Evolutionary conservation across 2,888 invertebrate genomes (phyloP), one percentile per base, ranked within the genome.

Genomic region (Pyrrhosoma nymphula): DNA sequence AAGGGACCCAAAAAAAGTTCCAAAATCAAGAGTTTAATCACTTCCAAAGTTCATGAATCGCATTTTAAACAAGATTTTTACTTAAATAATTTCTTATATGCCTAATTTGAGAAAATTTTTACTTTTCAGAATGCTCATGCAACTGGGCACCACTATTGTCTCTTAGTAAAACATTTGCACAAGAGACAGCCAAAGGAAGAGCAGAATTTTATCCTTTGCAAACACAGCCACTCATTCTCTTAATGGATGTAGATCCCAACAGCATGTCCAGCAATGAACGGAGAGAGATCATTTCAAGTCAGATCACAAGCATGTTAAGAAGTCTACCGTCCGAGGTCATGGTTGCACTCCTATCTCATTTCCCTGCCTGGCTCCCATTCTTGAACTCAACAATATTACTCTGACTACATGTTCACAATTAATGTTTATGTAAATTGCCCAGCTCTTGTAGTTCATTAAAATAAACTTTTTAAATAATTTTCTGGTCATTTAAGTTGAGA

Each of bases 141-240:
- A 47, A 20, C 18, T 93, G 47, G 69, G 20, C n/a, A 63, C 16
- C 69, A 16, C 39, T 93, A 69, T 26, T 69, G 47, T 69, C 93
- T 47, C 47, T 93, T 18, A 35, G 63, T 12, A 69, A 63, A 39
- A 47, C 63, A 47, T 93, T 93, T 69, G 93, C 93, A 47, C 63
- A 60, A 47, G 93, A 93, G 47, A 93, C 93, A 39, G 69, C 93
- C n/a, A 63, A 93, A 47, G 69, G 75, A 69, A 93, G 69, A n/a
- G 47, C 55, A 69, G 69, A 23, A 75, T 93, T 93, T 75, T 93
- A 93, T n/a, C 93, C 93, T n/a, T 20, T 69, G 16, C 26, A 18
- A n/a, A n/a, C 75, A 26, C 93, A 93, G 30, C 23, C 93, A 55
- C 47, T 69, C 6, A 55, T 93, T n/a, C 26, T 93, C 14, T 75